Evolutionary conservation across 2,113 vertebrate species (phyloP).

Genomic region (Scolopax mira): DNA sequence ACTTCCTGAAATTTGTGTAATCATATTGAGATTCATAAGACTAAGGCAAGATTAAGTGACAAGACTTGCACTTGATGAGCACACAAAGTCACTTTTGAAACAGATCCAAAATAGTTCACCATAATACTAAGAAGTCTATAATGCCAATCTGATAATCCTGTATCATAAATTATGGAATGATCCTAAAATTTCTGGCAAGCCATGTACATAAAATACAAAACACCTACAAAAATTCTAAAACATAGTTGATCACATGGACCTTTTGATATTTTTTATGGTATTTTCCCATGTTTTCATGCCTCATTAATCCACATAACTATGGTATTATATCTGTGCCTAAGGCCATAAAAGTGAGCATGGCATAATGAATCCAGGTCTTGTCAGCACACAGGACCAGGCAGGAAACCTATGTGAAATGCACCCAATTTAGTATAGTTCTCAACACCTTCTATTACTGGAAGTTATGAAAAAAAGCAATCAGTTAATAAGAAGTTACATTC

Average conservation of each 20-base stretch:
- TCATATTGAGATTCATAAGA: not conserved
- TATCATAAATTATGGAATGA: not conserved
- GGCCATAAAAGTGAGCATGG: not conserved
- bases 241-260: not conserved
- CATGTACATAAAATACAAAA: not conserved
- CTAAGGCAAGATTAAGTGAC: not conserved
- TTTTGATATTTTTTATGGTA: not conserved
- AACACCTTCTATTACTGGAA: not conserved
- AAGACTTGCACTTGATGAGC: not conserved
- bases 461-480: not conserved
- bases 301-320: not conserved
- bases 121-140: not conserved
- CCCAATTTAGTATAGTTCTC: not conserved
- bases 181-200: not conserved
- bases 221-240: not conserved
- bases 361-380: not conserved
- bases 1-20: not conserved
- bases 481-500: not conserved
- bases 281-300: not conserved
- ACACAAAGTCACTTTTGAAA: not conserved
- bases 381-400: not conserved
- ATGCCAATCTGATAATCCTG: not conserved
- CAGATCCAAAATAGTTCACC: not conserved
- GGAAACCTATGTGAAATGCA: not conserved
- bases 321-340: not conserved